Base-by-base conservation (phyloP, 35 echinoderm and acorn worm species). In the Heliocidaris tuberculata region DNA sequence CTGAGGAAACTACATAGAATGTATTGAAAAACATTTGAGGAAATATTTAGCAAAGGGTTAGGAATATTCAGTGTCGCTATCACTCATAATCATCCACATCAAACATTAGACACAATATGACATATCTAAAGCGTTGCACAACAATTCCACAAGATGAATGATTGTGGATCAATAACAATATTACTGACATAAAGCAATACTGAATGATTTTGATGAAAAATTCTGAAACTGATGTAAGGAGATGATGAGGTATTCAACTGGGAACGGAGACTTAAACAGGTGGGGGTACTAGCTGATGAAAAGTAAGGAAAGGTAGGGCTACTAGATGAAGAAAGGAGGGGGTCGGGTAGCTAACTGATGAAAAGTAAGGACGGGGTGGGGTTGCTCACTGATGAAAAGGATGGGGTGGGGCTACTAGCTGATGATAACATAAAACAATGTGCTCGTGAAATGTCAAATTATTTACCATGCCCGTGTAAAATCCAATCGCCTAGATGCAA, bases 401-500 rank as follows among this genome's bases (percentile, higher is more conserved):
- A 78, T 21, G 24, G 65, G 65, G 65, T 5, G 65, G 61, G 61
- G 61, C 4, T 24, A 19, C 65, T 27, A 78, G 65, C 65, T n/a
- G 65, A 78, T 78, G 65, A 78, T 78, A 78, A 78, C 65, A 78
- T 21, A 78, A 78, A 95, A 50, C 47, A 95, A 10, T 7, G 29
- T 87, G 70, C 70, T 19, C 85, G 78, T 85, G 31, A 85, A 94
- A 85, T 94, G 59, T 85, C 49, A 94, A 85, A 35, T 47, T 31
- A 49, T 50, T 85, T 86, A 94, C 78, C 59, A 94, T 94, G 93
- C 93, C 59, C 59, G 60, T 86, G 59, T 94, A 86, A 93, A 93
- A 93, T 93, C 93, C 78, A 86, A 94, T 31, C 32, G 59, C 60
- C 93, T 94, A 94, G 78, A 94, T 94, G 78, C 93, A 94, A 94